A percentile compares a stretch with the other conserved stretches of the same genome.
Evolutionary conservation across 2,113 vertebrate genomes (phyloP).

Genomic region (Upupa epops): DNA sequence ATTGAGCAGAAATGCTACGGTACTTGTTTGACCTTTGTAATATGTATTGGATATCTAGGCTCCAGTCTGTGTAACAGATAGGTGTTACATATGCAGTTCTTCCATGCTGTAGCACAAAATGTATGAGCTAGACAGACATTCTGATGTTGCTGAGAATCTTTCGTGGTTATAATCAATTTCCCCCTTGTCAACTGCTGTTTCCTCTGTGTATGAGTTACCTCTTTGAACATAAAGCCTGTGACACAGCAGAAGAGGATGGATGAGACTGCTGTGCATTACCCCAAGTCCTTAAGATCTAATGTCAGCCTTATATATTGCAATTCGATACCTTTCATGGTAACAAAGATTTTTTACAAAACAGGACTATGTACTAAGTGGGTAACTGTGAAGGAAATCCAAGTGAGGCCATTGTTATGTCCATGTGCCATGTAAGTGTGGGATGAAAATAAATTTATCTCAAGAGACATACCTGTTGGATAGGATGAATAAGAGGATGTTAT

Average conservation of each 20-base stretch:
- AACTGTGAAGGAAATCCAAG: not conserved
- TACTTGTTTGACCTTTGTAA: not conserved
- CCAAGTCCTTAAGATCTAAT: not conserved
- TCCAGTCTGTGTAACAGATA: not conserved
- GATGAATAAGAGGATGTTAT: not conserved
- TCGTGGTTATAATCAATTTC: not conserved
- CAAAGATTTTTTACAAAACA: not conserved
- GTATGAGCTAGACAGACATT: not conserved
- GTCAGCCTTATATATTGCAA: fast-evolving
- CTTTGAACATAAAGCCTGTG: not conserved
- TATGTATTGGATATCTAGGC: not conserved
- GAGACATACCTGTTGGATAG: not conserved
- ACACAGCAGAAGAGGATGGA: not conserved
- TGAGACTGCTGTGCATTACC: not conserved
- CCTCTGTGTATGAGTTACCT: too few relatives aligned
- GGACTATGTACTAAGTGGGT: not conserved
- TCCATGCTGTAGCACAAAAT: not conserved
- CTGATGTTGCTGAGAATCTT: not conserved
- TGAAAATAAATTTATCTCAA: not conserved
- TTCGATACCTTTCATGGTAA: not conserved
- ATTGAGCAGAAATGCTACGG: not conserved
- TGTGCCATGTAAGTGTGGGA: not conserved
- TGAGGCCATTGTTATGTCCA: not conserved
- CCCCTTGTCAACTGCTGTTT: fast-evolving
- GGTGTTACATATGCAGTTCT: not conserved